Evolutionary conservation across 2,797 vertebrate species (phyloP), one percentile per base, ranked within the genome.

Genomic region (Paedocypris micromegethes): DNA sequence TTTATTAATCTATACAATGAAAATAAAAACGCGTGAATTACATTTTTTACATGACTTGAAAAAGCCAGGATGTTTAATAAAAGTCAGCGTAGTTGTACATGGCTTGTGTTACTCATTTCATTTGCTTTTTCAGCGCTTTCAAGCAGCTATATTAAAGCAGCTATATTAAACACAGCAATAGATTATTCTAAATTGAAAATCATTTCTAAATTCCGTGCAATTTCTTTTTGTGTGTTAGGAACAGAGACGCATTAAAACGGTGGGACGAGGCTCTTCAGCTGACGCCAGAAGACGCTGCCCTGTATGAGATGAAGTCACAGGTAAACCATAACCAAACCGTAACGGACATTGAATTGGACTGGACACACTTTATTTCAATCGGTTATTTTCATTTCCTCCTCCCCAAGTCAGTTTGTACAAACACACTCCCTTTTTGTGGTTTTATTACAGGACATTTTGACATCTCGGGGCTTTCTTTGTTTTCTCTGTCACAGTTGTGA

Each of bases 271-370:
- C 95, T 9, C 89, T 98, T 68, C 92, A 97, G 0, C 84, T 98
- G 80, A 97, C 92, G 37, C 95, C 96, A 75, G 90, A 95, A 64
- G 89, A 96, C 74, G 89, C 94, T 4, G 77, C 83, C 0, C 86
- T 98, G 43, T 94, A 98, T 79, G 96, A 98, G 83, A 98, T 98
- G 95, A 98, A 98, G 80, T 92, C 96, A 2, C 96, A 98, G 95
- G 96, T 97, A 90, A 78, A 42, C 56, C n/a, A 9, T 3, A 9
- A 0, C 78, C 42, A 63, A 40, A 9, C 4, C 3, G 0, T 46
- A 23, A 23, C 23, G 23, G 23, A 23, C 23, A 23, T 23, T 23
- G 23, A 23, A 23, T 23, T 23, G 23, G 23, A 23, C 23, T 23
- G 23, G 1, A 23, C 23, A 23, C 23, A 23, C 23, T 51, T 55